These are phyloP conservation scores for Xiphophorus maculatus DNA, from an alignment of 2,113 vertebrate species.

Conservation along the genomic window DNA sequence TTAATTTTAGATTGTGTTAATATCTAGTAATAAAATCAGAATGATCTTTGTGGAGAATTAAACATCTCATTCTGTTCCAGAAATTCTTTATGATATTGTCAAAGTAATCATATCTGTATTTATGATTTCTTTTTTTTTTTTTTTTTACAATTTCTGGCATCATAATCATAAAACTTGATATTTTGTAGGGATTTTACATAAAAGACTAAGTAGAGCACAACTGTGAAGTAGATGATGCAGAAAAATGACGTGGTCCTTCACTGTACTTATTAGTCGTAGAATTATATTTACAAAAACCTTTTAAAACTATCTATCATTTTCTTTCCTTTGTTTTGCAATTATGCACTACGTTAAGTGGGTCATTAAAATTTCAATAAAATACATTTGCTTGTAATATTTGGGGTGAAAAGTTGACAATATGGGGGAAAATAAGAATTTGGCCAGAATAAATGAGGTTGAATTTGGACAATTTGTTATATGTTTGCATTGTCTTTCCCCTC, in stretches of 20 bases:
- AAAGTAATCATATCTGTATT: neutral
- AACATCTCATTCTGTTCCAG: neutral
- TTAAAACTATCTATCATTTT: too few relatives aligned
- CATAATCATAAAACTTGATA: neutral
- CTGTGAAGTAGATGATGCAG: neutral
- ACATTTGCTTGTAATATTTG: neutral
- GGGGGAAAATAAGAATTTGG: neutral
- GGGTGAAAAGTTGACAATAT: neutral
- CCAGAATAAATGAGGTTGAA: neutral
- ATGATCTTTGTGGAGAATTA: neutral
- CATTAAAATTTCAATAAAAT: neutral
- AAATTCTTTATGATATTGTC: neutral
- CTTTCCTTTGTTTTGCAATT: too few relatives aligned
- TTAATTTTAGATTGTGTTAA: neutral
- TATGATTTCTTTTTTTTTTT: neutral
- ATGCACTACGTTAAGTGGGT: neutral
- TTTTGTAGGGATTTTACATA: neutral
- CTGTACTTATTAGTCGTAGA: too few relatives aligned
- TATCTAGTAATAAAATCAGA: too few relatives aligned
- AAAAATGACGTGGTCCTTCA: too few relatives aligned
- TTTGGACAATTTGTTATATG: neutral
- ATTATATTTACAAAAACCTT: too few relatives aligned
- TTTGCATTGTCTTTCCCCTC: neutral
- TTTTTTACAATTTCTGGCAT: too few relatives aligned
- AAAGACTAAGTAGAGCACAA: neutral